Base-by-base conservation (phyloP, 2,888 invertebrate genomes). In the Lepidocyrtinus sp. region DNA sequence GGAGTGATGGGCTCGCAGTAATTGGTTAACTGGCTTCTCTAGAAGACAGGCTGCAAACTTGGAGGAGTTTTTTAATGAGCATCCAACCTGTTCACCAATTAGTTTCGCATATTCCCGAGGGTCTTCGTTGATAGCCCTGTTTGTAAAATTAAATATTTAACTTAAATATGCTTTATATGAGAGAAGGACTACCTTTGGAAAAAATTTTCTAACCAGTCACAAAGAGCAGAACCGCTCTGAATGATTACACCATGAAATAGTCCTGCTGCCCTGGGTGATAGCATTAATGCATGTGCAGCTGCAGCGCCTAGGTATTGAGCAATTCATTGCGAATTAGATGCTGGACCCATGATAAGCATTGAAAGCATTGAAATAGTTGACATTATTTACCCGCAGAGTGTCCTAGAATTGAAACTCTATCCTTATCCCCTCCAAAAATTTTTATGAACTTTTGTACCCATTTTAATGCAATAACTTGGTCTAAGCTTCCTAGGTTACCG, bases 301-400 rank as follows among this genome's bases (percentile, higher is more conserved):
- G 90, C 89, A 45, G 89, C 90, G 12, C 91, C 91, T 1, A 90
- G 87, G 26, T n/a, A n/a, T 84, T 88, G 89, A 50, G 91, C 91
- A 85, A 90, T 90, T 84, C 5, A 90, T 91, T 0, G 91, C 89
- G 86, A 90, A 90, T 55, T 88, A 87, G 1, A 90, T n/a, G n/a
- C n/a, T 88, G 83, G 19, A 26, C n/a, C 9, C 19, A 7, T n/a
- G n/a, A n/a, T n/a, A n/a, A 9, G 61, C 90, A 90, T 12, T 90
- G 91, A n/a, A n/a, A n/a, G n/a, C n/a, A n/a, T n/a, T n/a, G n/a
- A n/a, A n/a, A n/a, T n/a, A n/a, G n/a, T n/a, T n/a, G n/a, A n/a
- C n/a, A n/a, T 12, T 59, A 12, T n/a, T 59, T 59, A 59, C 59
- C 21, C 5, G 59, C 19, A 50, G 15, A 45, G 21, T 19, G 2